Base-by-base conservation (phyloP, 2,888 invertebrate species). In the Auanema freiburgensis region DNA sequence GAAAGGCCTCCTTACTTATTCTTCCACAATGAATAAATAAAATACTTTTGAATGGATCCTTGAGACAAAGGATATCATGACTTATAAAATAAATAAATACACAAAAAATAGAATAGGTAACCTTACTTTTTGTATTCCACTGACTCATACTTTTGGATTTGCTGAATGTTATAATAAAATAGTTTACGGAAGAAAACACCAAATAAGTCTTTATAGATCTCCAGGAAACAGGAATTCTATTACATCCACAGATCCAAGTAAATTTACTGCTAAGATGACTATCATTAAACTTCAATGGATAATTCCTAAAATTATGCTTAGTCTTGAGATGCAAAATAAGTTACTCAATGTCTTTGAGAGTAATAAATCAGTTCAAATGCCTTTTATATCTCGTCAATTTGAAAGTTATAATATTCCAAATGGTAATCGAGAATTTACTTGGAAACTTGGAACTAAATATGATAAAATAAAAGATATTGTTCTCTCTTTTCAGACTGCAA, bases 391-490 rank as follows among this genome's bases (percentile, higher is more conserved):
- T n/a, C 42, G 73, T 63, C 74, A 74, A 67, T 72, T 74, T 54
- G 74, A 74, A 54, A 72, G 66, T 53, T 74, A 76, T 76, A 76
- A 70, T 50, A 76, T 74, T 59, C 74, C 74, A 46, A 66, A 74
- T 65, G 76, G 73, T 11, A 67, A 69, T 66, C 24, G 69, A 65
- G 75, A 74, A 56, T 74, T 74, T 62, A 76, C 75, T 58, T 76
- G 74, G 75, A 74, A 74, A 40, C 59, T 74, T 23, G 75, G 72
- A 50, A 76, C 75, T 25, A 74, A 76, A 55, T 76, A 74, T 69
- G 74, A 74, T 59, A 74, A 74, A 53, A 70, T 74, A 66, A 72
- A 74, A 57, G 75, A 76, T 44, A 61, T 73, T 57, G 63, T 73
- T 8, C 41, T 73, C 12, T 33, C 66, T 40, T 72, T 73, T 63